Evolutionary conservation across 2,888 invertebrate genomes (phyloP).

Genomic region (Diogma glabrata): DNA sequence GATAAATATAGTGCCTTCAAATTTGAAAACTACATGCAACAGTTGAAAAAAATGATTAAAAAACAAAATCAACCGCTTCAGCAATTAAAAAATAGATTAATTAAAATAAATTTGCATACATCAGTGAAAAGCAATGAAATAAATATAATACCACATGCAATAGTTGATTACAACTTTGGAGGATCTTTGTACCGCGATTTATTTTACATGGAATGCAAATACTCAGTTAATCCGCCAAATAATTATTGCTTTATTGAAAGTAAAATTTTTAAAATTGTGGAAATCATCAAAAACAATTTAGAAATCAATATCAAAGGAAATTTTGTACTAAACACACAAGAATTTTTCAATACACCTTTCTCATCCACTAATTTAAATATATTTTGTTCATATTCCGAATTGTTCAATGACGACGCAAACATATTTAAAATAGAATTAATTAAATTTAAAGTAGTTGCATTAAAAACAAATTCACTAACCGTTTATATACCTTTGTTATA

Average conservation of each 20-base stretch:
- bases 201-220: background rate
- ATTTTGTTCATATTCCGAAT: background rate
- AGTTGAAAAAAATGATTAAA: background rate
- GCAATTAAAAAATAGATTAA: background rate
- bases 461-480: background rate
- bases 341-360: background rate
- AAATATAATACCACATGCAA: no score
- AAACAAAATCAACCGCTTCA: no score
- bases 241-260: slow-evolving; percentile 4
- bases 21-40: background rate
- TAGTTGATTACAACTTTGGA: no score
- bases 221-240: background rate
- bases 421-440: background rate
- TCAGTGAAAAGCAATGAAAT: no score
- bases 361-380: background rate
- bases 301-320: background rate
- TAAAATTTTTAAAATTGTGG: background rate
- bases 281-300: background rate
- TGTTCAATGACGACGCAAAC: background rate
- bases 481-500: slow-evolving; percentile 2
- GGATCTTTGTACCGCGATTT: background rate
- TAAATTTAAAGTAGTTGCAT: background rate
- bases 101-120: background rate
- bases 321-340: background rate
- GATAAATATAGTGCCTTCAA: background rate